phyloP scores from a whole-genome alignment of 2,113 vertebrate genomes.

The Polyodon spathula region DNA sequence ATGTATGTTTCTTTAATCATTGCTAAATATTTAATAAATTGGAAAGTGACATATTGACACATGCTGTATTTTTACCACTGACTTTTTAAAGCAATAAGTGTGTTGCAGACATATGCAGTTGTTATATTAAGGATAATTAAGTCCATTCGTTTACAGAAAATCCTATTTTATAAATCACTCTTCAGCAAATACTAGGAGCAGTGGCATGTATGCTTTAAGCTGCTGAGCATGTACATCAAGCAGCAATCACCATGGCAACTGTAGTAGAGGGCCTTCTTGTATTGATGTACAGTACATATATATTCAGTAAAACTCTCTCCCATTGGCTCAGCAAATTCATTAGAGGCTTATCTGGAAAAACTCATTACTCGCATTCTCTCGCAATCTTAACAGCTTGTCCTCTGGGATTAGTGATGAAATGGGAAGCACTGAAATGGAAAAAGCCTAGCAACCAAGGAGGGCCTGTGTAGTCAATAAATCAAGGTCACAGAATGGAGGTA shows the following conservation, averaged over 20 bases:
- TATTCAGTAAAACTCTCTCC: conserved; percentile 23
- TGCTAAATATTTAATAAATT: too few species aligned
- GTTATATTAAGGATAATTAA: background rate
- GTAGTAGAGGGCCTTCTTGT: conserved; percentile 7
- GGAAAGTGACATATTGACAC: background rate
- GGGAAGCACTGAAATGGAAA: conserved; percentile 34
- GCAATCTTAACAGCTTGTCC: background rate
- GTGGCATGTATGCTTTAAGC: background rate
- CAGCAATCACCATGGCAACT: conserved; percentile 27
- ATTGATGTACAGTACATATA: conserved; percentile 10
- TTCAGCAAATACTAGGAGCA: background rate
- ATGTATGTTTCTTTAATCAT: too few species aligned
- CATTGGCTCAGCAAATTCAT: conserved; percentile 30
- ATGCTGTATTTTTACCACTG: background rate
- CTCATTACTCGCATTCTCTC: conserved; percentile 23
- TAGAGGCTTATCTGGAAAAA: conserved; percentile 27
- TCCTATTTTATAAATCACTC: conserved; percentile 5
- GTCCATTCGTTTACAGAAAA: background rate
- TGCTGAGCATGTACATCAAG: conserved; percentile 9
- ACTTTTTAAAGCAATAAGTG: background rate
- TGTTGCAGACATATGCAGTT: background rate
- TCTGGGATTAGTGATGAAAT: conserved; percentile 29
- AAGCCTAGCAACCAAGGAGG: conserved; percentile 21
- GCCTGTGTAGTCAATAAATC: conserved; percentile 31
- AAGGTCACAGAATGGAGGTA: conserved; percentile 24